A percentile compares a stretch with the other conserved stretches of the same genome.
Evolutionary conservation across 1,140 invertebrate genomes (phyloP).

Genomic region (Antheraea pernyi): DNA sequence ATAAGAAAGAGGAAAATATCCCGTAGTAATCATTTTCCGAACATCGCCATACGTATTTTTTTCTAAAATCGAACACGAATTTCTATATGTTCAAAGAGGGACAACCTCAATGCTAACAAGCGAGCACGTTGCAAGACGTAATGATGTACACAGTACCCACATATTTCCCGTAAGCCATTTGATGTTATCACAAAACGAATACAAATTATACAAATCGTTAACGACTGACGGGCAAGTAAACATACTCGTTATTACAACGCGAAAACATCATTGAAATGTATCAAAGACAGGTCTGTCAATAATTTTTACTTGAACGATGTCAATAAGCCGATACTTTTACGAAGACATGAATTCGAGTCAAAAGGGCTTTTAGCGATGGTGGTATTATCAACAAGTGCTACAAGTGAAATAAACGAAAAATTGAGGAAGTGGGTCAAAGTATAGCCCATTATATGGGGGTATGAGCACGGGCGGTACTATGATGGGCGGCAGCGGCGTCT

Average conservation of each 20-base stretch:
- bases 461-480: slow-evolving; percentile 38
- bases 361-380: not conserved
- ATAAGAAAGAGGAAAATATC: too few relatives aligned
- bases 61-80: not conserved
- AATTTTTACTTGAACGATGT: not conserved
- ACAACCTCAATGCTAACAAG: slow-evolving; percentile 2
- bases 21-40: not conserved
- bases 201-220: slow-evolving; percentile 36
- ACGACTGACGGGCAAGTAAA: slow-evolving; percentile 22
- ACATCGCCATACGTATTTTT: not conserved
- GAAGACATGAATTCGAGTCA: not conserved
- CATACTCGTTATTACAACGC: not conserved
- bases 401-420: slow-evolving; percentile 11
- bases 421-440: slow-evolving; percentile 59
- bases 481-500: slow-evolving; percentile 67
- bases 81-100: slow-evolving; percentile 2
- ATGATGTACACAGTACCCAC: slow-evolving; percentile 3
- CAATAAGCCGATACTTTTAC: not conserved
- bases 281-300: slow-evolving; percentile 4
- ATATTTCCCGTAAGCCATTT: slow-evolving; percentile 13
- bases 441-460: slow-evolving; percentile 51
- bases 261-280: not conserved
- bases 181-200: slow-evolving; percentile 25
- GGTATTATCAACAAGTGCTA: slow-evolving; percentile 9
- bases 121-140: not conserved